Conservation (phyloP, 2,888 invertebrate genomes). For the Sympetrum striolatum region DNA sequence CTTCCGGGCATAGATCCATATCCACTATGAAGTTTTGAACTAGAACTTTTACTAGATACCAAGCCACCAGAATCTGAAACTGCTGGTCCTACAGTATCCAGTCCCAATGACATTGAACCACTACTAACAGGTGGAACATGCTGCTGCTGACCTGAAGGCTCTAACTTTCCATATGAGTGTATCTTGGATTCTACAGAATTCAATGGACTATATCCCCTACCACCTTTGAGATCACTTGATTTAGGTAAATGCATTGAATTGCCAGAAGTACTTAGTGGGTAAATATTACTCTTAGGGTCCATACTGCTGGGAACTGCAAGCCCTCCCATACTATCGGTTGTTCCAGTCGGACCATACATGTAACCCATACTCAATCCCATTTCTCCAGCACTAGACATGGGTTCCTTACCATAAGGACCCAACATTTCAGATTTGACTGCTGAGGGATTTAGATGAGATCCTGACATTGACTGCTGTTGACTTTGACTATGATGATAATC, state of each 20-base stretch:
- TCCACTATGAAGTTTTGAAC: constrained; percentile 23
- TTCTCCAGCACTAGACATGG: not conserved
- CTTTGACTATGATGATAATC: constrained; percentile 31
- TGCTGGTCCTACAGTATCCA: not conserved
- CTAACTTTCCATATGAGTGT: constrained; percentile 32
- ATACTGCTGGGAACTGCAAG: constrained; percentile 4
- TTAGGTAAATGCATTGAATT: constrained; percentile 37
- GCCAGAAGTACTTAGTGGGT: constrained; percentile 11
- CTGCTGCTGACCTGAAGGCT: constrained; percentile 1
- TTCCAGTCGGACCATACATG: constrained; percentile 15
- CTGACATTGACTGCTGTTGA: constrained; percentile 14
- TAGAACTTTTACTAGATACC: constrained; percentile 26
- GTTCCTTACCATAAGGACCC: constrained; percentile 17
- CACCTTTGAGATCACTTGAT: constrained; percentile 21
- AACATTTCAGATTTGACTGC: constrained; percentile 3
- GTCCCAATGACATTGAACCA: constrained; percentile 5
- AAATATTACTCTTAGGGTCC: constrained; percentile 19
- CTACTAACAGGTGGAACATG: constrained; percentile 6
- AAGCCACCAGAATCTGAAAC: constrained; percentile 15
- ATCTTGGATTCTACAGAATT: constrained; percentile 7
- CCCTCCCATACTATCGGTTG: constrained; percentile 1
- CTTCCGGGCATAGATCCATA: constrained; percentile 29
- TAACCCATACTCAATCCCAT: constrained; percentile 30
- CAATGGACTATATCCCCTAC: constrained; percentile 21
- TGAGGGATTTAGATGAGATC: constrained; percentile 24